Conservation (phyloP, 2,113 vertebrate genomes). For the Ceyx margarethae region DNA sequence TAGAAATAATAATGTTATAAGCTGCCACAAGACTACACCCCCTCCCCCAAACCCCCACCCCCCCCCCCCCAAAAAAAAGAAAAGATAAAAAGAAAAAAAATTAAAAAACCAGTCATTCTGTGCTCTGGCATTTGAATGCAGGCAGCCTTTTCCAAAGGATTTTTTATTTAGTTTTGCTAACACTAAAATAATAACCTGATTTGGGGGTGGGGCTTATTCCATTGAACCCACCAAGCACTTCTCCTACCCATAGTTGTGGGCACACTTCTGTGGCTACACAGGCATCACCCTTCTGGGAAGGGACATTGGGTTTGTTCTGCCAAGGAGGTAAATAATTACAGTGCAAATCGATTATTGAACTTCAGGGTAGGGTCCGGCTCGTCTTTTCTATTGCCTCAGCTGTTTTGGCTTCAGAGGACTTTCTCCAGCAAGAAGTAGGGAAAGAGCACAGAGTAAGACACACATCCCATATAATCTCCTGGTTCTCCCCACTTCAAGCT, state of each 20-base stretch:
- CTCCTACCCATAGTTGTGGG: not conserved
- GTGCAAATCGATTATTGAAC: not conserved
- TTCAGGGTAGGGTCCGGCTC: not conserved
- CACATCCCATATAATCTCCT: not conserved
- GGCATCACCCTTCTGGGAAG: not conserved
- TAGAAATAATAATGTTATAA: not conserved
- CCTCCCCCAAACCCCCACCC: too few species aligned
- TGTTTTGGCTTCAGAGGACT: not conserved
- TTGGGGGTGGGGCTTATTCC: not conserved
- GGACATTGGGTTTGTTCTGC: not conserved
- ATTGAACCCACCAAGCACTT: not conserved
- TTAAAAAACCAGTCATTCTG: not conserved
- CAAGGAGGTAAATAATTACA: not conserved
- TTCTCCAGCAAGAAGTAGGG: not conserved
- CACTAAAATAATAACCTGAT: not conserved
- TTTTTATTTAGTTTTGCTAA: not conserved
- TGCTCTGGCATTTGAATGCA: not conserved
- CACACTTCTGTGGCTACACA: accelerated
- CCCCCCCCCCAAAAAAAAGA: not conserved
- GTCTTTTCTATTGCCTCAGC: not conserved
- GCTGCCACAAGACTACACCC: not conserved
- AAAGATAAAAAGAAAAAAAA: not conserved
- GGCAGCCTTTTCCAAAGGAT: not conserved
- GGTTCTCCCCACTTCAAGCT: not conserved
- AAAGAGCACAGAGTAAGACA: not conserved